Conservation (phyloP, 1,140 invertebrate species). For the Lasioglossum albipes region DNA sequence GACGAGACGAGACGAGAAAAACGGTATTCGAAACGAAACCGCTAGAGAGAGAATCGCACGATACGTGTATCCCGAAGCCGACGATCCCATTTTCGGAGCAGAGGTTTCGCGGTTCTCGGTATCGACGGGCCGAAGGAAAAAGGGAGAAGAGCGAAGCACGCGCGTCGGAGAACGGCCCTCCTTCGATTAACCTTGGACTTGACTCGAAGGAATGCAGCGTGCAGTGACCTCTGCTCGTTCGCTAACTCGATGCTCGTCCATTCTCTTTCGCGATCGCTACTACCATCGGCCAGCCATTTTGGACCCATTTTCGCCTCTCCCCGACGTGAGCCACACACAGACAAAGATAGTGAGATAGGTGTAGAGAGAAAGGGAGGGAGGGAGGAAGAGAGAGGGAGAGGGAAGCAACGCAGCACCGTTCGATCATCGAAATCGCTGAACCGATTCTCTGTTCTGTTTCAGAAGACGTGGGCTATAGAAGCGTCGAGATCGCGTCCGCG, state of each 20-base stretch:
- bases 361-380: too few species aligned
- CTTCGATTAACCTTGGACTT: constrained; percentile 75
- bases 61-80: neutral
- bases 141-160: constrained; percentile 24
- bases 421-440: constrained; percentile 3
- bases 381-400: too few species aligned
- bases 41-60: neutral
- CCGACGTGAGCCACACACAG: too few species aligned
- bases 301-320: neutral
- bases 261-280: constrained; percentile 48
- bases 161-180: constrained; percentile 41
- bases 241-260: constrained; percentile 33
- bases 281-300: constrained; percentile 43
- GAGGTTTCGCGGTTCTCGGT: constrained; percentile 1
- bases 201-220: constrained; percentile 75
- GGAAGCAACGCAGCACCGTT: too few species aligned
- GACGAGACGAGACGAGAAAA: neutral
- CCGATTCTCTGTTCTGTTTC: constrained; percentile 72
- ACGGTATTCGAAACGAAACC: neutral
- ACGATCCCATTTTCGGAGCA: neutral
- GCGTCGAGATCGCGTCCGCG: constrained; percentile 81
- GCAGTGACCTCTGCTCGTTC: constrained; percentile 72
- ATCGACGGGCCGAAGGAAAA: constrained; percentile 10
- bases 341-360: too few species aligned
- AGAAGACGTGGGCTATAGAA: constrained; percentile 82